Percentiles rank a stretch among this genome's conserved stretches.
Conservation (phyloP, 2,113 vertebrate species). For the Galemys pyrenaicus region DNA sequence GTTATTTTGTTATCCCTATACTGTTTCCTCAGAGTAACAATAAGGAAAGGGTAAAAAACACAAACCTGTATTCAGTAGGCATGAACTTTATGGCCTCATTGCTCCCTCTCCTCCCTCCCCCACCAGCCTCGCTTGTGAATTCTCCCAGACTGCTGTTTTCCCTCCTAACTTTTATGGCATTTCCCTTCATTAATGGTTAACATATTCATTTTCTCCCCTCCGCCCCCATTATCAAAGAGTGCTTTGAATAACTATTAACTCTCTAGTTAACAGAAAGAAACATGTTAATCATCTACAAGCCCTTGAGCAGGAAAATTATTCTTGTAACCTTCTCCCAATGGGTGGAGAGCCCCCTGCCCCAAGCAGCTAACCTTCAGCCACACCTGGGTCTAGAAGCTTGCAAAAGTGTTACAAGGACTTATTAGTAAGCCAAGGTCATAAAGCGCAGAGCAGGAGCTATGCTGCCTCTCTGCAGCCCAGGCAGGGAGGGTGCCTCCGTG, state of each 20-base stretch:
- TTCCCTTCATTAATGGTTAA: constrained; percentile 83
- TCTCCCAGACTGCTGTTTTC: constrained; percentile 61
- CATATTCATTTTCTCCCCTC: constrained; percentile 75
- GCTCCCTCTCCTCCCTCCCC: not conserved
- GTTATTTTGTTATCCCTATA: not conserved
- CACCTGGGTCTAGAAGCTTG: constrained; percentile 79
- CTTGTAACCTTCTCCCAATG: constrained; percentile 76
- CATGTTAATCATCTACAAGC: constrained; percentile 85
- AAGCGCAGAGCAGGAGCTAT: not conserved
- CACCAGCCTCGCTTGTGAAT: not conserved
- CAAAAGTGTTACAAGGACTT: constrained; percentile 60
- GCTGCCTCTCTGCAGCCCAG: constrained; percentile 52
- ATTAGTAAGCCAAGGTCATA: constrained; percentile 17
- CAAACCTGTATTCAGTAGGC: not conserved
- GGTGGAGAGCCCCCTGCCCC: constrained; percentile 72
- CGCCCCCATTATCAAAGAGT: constrained; percentile 76
- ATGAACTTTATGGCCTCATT: not conserved
- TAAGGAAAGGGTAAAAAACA: not conserved
- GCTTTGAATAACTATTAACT: constrained; percentile 86
- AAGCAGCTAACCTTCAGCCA: constrained; percentile 79
- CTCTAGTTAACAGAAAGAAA: constrained; percentile 82
- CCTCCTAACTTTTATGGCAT: constrained; percentile 80
- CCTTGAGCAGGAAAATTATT: constrained; percentile 80
- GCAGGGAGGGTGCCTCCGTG: not conserved
- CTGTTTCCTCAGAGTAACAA: constrained; percentile 7